These are phyloP conservation scores for Harlomillsia oculata DNA, from an alignment of 1,140 invertebrate genomes.

Conservation along the genomic window DNA sequence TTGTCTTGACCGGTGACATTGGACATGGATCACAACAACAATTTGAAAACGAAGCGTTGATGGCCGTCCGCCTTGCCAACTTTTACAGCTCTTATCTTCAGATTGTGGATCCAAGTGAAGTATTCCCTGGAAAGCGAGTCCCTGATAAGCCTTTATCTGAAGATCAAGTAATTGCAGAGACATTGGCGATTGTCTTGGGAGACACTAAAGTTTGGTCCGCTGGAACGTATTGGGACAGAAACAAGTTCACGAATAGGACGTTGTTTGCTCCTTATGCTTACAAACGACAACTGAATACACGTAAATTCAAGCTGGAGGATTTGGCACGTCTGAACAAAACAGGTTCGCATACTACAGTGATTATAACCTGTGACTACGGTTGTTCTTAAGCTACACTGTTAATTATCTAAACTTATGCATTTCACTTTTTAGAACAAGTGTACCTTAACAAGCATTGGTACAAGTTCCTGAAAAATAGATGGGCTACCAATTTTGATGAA, in stretches of 20 bases:
- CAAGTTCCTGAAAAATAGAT: conserved; percentile 76
- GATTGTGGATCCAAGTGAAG: conserved; percentile 80
- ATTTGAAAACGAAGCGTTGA: conserved; percentile 89
- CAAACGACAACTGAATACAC: conserved; percentile 67
- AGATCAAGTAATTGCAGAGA: conserved; percentile 91
- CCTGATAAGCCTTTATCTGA: conserved; percentile 78
- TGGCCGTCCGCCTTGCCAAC: conserved; percentile 85
- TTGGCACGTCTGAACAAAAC: conserved; percentile 66
- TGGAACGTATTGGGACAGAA: conserved; percentile 87
- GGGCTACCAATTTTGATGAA: conserved; percentile 85
- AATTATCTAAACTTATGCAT: conserved; percentile 25
- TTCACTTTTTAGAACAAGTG: conserved; percentile 49
- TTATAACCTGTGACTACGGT: conserved; percentile 21
- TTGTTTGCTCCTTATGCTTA: conserved; percentile 91
- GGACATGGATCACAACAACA: conserved; percentile 74
- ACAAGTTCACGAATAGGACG: conserved; percentile 87
- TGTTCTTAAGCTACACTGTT: conserved; percentile 37
- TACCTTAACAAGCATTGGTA: conserved; percentile 81
- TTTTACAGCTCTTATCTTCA: conserved; percentile 90
- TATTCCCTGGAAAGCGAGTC: conserved; percentile 82
- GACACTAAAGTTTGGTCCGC: conserved; percentile 85
- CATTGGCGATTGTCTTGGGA: conserved; percentile 77
- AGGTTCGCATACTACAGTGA: conserved; percentile 43
- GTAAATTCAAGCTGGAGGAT: conserved; percentile 80
- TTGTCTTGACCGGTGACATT: conserved; percentile 70